Percentiles rank a stretch among this genome's conserved stretches.
These are phyloP conservation scores for Chrysina gloriosa DNA, from an alignment of 2,888 invertebrate genomes.

Conservation along the genomic window DNA sequence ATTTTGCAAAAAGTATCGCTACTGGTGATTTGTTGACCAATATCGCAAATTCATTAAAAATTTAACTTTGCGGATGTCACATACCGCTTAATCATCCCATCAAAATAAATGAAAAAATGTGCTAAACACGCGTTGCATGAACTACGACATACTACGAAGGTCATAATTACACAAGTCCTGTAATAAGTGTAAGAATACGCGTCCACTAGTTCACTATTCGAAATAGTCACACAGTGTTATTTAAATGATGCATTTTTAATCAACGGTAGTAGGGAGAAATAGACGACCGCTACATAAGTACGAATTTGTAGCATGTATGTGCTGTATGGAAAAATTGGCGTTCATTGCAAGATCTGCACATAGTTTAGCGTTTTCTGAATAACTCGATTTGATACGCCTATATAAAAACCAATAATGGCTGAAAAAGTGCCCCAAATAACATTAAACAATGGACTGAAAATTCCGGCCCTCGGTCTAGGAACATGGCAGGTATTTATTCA, in stretches of 20 bases:
- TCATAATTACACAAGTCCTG: no score
- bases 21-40: no score
- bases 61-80: no score
- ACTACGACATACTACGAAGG: no score
- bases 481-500: slow-evolving; percentile 76
- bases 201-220: no score
- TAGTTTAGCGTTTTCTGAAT: not conserved
- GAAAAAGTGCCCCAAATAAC: not conserved
- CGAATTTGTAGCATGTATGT: not conserved
- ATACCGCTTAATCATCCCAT: no score
- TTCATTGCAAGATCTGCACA: not conserved
- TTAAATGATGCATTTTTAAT: not conserved
- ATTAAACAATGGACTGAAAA: slow-evolving; percentile 43
- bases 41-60: no score
- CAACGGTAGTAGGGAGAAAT: slow-evolving; percentile 9
- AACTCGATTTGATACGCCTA: not conserved
- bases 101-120: no score
- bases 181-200: no score
- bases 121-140: no score
- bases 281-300: slow-evolving; percentile 8
- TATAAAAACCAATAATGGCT: slow-evolving; percentile 4
- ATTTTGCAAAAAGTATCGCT: no score
- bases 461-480: slow-evolving; percentile 72
- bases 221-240: not conserved
- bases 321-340: slow-evolving; percentile 1